Base-by-base conservation (phyloP, 2,888 invertebrate genomes). In the Silvanus unidentatus region DNA sequence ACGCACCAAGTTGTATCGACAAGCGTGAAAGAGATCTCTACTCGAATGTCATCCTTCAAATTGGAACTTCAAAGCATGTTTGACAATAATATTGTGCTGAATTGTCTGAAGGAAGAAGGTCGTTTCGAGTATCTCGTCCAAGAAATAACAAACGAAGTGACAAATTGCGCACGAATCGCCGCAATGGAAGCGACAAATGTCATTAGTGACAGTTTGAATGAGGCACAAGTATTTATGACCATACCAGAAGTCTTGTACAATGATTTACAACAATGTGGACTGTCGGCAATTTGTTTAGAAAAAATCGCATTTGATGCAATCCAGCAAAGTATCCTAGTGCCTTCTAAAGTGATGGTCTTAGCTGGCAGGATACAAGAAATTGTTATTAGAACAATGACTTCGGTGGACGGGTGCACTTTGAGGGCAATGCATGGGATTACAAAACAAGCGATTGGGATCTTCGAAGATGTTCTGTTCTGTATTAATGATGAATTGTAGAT, bases 181-280 rank as follows among this genome's bases (percentile, higher is more conserved):
- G 22, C 52, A 22, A 48, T 49, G 2, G 51, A 57, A 40, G 51
- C 50, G 32, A 42, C 42, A 6, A 55, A 57, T 36, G 54, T 55
- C 10, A 50, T 57, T 15, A 54, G 47, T 13, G 44, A 43, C 35
- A 55, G 54, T 32, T 43, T 53, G 8, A 46, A 48, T 12, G 50
- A 54, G 16, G 54, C 51, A 1, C 57, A 57, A 44, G 47, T 50
- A 4, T 57, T 57, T 32, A 54, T 57, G 52, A 36, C 42, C 27
- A 45, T 57, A 22, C 51, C 57, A 6, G 16, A 45, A 3, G 40
- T 49, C 8, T 46, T 57, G 27, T 52, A 49, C 16, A 44, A 32
- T 14, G 53, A 55, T 36, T 40, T 57, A 6, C 40, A 52, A 38
- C 39, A 43, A 27, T 57, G 57, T 42, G 55, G 52, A 11, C 34